Evolutionary conservation across 35 echinoderm and acorn worm genomes (phyloP), one percentile per base, ranked within the genome.

Genomic region (Hemicentrotus pulcherrimus): DNA sequence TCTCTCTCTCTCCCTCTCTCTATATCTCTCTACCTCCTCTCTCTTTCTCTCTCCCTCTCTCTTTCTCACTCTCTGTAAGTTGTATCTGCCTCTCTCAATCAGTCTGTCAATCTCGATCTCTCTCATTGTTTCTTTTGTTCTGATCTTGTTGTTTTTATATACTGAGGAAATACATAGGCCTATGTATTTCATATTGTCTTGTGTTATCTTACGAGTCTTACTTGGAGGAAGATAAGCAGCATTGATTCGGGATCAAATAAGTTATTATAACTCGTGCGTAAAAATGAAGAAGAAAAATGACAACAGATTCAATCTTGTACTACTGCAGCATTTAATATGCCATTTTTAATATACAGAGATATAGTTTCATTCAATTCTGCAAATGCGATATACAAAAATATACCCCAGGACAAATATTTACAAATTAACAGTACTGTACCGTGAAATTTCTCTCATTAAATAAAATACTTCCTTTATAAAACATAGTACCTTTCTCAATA

Each of bases 341-440:
- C 22, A 78, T 78, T 78, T 55, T 78, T 78, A 78, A 78, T 78
- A 78, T 28, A 78, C n/a, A 78, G 65, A 78, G 18, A 78, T 78
- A 78, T 78, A 78, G 65, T 28, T 55, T 78, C 65, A 78, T 28
- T 78, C 4, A 28, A 78, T 4, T 78, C 24, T 78, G 22, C 65
- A 78, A 78, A 78, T 78, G 28, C 65, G 28, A 78, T 78, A 78
- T 78, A 78, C 65, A 78, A 78, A 78, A 78, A 78, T 78, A 78
- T n/a, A 78, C 65, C 65, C 65, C n/a, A 28, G 22, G 65, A n/a
- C 65, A 78, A 78, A 7, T 78, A 78, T 78, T 78, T 78, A 78
- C 65, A 78, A n/a, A 78, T 78, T n/a, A 22, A 28, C 19, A 78
- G 65, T 78, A 78, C 65, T 78, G 65, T 78, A 78, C 19, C 65